These are phyloP conservation scores for Peucedramus taeniatus DNA, from an alignment of 2,113 vertebrate genomes.

Conservation along the genomic window DNA sequence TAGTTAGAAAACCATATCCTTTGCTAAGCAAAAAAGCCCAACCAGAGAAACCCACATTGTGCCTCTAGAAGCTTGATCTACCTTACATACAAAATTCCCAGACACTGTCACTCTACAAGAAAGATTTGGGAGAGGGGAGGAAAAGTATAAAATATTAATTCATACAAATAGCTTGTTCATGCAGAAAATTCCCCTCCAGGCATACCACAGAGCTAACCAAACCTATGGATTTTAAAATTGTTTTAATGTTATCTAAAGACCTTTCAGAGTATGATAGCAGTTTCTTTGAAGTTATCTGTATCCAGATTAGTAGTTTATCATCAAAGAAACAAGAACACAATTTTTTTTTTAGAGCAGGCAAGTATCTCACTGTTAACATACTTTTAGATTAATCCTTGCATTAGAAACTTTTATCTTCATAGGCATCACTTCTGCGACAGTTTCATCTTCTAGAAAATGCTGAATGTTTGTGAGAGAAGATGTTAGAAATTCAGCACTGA, in stretches of 20 bases:
- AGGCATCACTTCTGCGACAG: constrained; percentile 87
- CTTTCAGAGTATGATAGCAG: neutral
- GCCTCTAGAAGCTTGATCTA: neutral
- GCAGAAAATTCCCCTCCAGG: neutral
- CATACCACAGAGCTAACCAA: neutral
- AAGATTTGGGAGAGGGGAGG: neutral
- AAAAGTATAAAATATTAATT: neutral
- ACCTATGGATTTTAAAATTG: neutral
- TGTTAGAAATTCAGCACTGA: constrained; percentile 87
- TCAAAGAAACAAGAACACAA: constrained; percentile 3
- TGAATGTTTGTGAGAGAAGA: constrained; percentile 91
- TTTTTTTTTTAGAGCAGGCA: neutral
- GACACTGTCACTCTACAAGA: neutral
- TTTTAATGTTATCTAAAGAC: constrained; percentile 24
- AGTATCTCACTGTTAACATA: constrained; percentile 61
- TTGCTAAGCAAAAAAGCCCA: neutral
- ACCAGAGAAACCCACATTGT: neutral
- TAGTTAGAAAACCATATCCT: neutral
- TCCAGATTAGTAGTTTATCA: constrained; percentile 2
- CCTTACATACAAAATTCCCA: neutral
- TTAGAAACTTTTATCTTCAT: constrained; percentile 94
- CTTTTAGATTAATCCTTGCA: constrained; percentile 88
- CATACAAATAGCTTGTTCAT: neutral
- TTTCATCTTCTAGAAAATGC: constrained; percentile 91
- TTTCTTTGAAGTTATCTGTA: constrained; percentile 42